phyloP scores from a whole-genome alignment of 2,888 invertebrate species.

The Himalopsyche tibetana region DNA sequence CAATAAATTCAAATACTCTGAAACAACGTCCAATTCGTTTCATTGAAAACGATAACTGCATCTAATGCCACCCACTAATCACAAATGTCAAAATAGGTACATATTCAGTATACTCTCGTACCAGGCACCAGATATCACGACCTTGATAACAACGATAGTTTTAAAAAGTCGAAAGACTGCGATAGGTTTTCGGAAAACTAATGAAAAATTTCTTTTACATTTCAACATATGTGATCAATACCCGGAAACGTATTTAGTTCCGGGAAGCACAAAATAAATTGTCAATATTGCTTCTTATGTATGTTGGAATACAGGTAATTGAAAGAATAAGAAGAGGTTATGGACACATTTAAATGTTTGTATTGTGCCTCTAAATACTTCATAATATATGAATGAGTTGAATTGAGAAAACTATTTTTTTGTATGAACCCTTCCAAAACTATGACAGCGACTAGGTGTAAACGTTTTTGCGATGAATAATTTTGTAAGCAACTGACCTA shows the following conservation, averaged over 20 bases:
- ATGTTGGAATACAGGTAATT: too few species aligned
- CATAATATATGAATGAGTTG: too few species aligned
- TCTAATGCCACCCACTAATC: conserved; percentile 29
- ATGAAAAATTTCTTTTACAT: too few species aligned
- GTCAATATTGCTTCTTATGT: too few species aligned
- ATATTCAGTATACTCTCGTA: conserved; percentile 17
- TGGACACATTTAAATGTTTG: too few species aligned
- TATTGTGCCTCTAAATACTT: too few species aligned
- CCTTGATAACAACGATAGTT: not conserved
- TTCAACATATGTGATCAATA: too few species aligned
- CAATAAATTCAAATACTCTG: not conserved
- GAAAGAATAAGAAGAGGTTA: too few species aligned
- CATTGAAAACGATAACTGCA: conserved; percentile 20
- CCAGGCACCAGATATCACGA: conserved; percentile 27
- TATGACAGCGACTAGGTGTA: not conserved
- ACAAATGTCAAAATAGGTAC: conserved; percentile 13
- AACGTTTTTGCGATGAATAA: conserved; percentile 7
- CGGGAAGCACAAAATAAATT: too few species aligned
- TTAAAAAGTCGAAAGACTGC: not conserved
- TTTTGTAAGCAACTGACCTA: not conserved
- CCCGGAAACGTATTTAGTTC: too few species aligned
- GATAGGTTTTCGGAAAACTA: not conserved
- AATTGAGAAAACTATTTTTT: too few species aligned
- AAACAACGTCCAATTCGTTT: not conserved
- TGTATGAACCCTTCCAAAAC: not conserved